Percentiles rank a stretch among this genome's conserved stretches.
These are phyloP conservation scores for Pseudorectes ferrugineus DNA, from an alignment of 2,113 vertebrate genomes.

Conservation along the genomic window DNA sequence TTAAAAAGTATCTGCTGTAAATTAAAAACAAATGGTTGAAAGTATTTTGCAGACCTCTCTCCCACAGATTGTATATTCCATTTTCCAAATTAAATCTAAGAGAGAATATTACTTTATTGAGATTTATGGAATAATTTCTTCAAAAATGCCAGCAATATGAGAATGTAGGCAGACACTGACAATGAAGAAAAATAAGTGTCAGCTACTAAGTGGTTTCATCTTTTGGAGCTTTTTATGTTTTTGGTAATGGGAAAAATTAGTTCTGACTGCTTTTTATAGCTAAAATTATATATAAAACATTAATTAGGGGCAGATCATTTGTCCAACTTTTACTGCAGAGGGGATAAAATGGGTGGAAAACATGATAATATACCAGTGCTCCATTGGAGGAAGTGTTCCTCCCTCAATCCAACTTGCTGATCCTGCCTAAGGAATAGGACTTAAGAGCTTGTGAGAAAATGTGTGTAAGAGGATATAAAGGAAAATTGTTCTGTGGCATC, in stretches of 20 bases:
- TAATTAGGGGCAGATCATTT: slow-evolving; percentile 31
- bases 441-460: slow-evolving; percentile 35
- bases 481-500: slow-evolving; percentile 28
- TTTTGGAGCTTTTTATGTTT: neutral
- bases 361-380: slow-evolving; percentile 23
- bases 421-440: slow-evolving; percentile 17
- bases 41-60: slow-evolving; percentile 62
- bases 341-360: slow-evolving; percentile 56
- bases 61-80: slow-evolving; percentile 68
- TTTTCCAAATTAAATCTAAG: slow-evolving; percentile 72
- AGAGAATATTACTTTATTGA: slow-evolving; percentile 70
- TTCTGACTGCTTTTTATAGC: slow-evolving; percentile 40
- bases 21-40: slow-evolving; percentile 58
- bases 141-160: slow-evolving; percentile 64
- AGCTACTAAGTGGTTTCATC: slow-evolving; percentile 52
- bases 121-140: slow-evolving; percentile 68
- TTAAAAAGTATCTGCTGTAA: slow-evolving; percentile 50
- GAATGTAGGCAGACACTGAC: slow-evolving; percentile 32
- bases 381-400: neutral
- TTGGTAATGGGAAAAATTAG: slow-evolving; percentile 35
- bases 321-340: slow-evolving; percentile 24
- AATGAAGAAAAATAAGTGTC: slow-evolving; percentile 55
- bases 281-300: slow-evolving; percentile 31
- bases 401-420: slow-evolving; percentile 11
- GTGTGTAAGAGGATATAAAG: slow-evolving; percentile 24